phyloP scores from a whole-genome alignment of 2,113 vertebrate species.

The Conger conger region DNA sequence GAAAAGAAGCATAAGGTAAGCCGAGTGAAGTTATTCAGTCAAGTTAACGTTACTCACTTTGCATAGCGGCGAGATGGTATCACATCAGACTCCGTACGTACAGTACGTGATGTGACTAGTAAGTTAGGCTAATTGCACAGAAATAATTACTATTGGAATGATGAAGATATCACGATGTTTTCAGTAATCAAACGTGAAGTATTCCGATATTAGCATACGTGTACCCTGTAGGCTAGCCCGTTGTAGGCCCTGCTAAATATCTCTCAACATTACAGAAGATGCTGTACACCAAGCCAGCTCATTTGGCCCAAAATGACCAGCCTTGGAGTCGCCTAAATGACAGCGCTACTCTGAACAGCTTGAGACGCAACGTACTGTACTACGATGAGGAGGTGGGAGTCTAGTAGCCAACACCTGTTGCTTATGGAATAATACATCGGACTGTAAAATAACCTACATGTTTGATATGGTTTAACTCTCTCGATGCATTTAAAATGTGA shows the following conservation, averaged over 20 bases:
- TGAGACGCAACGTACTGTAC: conserved; percentile 47
- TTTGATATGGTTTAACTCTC: no score
- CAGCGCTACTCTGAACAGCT: conserved; percentile 62
- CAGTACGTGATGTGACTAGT: not conserved
- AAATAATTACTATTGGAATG: not conserved
- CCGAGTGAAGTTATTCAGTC: no score
- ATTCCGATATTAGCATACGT: not conserved
- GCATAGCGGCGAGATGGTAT: not conserved
- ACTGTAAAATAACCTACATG: no score
- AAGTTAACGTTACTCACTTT: not conserved
- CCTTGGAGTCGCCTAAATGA: conserved; percentile 75
- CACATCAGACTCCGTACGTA: no score
- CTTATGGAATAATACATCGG: not conserved
- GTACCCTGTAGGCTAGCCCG: no score
- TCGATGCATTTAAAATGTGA: no score
- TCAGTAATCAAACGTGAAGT: not conserved
- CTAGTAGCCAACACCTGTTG: not conserved
- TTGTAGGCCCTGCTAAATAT: not conserved
- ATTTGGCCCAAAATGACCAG: conserved; percentile 71
- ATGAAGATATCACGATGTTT: not conserved
- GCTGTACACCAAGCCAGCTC: conserved; percentile 50
- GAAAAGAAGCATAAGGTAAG: conserved; percentile 59
- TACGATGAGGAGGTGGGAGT: conserved; percentile 52
- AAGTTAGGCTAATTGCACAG: not conserved
- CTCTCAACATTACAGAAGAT: conserved; percentile 55